Evolutionary conservation across 2,888 invertebrate species (phyloP), one percentile per base, ranked within the genome.

Genomic region (Agrochola lota): DNA sequence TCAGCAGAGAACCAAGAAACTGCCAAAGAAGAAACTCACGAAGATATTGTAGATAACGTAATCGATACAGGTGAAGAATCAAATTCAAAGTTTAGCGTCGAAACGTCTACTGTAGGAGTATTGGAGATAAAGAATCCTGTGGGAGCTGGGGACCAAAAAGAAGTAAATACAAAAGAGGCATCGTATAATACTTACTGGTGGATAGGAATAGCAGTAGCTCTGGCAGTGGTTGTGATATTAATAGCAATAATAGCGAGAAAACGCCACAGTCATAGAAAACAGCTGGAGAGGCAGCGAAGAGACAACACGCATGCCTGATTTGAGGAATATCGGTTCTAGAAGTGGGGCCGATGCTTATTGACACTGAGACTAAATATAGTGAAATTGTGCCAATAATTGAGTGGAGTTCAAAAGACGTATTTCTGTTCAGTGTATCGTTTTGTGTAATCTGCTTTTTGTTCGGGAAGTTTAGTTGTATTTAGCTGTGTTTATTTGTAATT

Each of bases 311-410:
- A 92, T 87, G 96, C 96, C 91, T 96, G 96, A 96, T 96, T 94
- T 91, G 96, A 96, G 91, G 96, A 96, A 90, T 96, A 96, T 95
- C 96, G 96, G 95, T 96, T 96, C 94, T 96, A 96, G 92, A 88
- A 90, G 68, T 78, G 85, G 95, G 92, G 88, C 95, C 96, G 96
- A 95, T 95, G 86, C 80, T 85, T 83, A 77, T 75, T 82, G 78
- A 88, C 78, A 80, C 69, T 87, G 79, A 91, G 90, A 92, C 88
- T 91, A 87, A 90, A 85, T 86, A 88, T 93, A 92, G 94, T 94
- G 93, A 91, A 91, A 91, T 90, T 92, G 94, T 95, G 95, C 94
- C 93, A 95, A 94, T 92, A 85, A 85, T 85, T 89, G 88, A 91
- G 91, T 89, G 88, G 82, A 90, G 87, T 91, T 91, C 80, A 89